Evolutionary conservation across 1,140 invertebrate species (phyloP).

Genomic region (Holcopasites calliopsidis): DNA sequence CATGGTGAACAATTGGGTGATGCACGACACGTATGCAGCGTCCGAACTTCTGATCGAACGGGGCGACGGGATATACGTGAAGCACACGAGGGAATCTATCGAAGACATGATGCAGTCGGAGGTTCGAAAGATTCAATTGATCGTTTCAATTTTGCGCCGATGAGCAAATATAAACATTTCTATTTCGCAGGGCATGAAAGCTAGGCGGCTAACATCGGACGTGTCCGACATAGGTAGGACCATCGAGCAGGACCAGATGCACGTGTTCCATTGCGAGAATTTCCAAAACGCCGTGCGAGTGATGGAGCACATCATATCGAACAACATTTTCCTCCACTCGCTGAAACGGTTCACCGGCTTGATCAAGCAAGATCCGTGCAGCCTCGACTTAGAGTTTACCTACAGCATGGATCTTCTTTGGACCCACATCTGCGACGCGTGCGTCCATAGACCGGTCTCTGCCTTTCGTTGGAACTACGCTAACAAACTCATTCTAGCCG

Average conservation of each 20-base stretch:
- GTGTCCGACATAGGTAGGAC: background rate
- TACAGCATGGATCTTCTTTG: conserved; percentile 84
- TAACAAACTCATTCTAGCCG: conserved; percentile 85
- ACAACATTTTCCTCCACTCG: conserved; percentile 82
- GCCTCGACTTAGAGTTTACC: conserved; percentile 82
- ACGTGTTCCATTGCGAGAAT: conserved; percentile 73
- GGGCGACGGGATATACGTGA: conserved; percentile 9
- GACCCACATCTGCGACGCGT: conserved; percentile 80
- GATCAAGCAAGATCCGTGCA: conserved; percentile 81
- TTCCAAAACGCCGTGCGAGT: conserved; percentile 83
- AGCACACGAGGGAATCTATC: conserved; percentile 29
- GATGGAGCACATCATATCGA: conserved; percentile 85
- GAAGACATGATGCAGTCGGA: conserved; percentile 14
- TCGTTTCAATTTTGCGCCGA: too few species aligned
- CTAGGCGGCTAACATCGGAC: conserved; percentile 23
- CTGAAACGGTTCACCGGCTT: conserved; percentile 86
- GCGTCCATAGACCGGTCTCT: conserved; percentile 79
- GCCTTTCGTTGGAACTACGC: conserved; percentile 83
- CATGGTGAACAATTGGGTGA: conserved; percentile 87
- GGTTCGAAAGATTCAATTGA: conserved; percentile 27
- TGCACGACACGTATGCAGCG: conserved; percentile 83
- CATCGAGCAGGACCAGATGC: conserved; percentile 67
- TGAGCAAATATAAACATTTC: too few species aligned
- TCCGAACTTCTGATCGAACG: conserved; percentile 42
- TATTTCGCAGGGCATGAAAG: background rate